Evolutionary conservation across 2,797 vertebrate genomes (phyloP).

Genomic region (Spizella passerina): DNA sequence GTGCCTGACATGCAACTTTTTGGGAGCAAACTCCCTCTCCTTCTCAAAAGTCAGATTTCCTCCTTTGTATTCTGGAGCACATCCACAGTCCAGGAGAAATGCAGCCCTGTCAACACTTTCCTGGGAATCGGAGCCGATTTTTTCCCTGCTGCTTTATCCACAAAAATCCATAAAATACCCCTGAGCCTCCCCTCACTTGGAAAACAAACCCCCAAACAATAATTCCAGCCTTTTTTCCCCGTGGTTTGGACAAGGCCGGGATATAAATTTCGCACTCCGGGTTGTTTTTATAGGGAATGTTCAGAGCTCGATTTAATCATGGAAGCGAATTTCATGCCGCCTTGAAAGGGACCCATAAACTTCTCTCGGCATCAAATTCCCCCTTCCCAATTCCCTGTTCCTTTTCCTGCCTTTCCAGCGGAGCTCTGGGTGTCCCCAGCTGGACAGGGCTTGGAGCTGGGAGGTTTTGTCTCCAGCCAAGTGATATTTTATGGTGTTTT

Average conservation of each 20-base stretch:
- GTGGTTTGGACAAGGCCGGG: not conserved
- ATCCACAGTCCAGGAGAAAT: not conserved
- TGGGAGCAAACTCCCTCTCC: rapidly evolving
- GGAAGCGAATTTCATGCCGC: not conserved
- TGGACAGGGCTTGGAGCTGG: not conserved
- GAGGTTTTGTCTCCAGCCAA: not conserved
- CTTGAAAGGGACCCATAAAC: not conserved
- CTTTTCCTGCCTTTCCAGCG: not conserved
- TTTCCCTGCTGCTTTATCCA: not conserved
- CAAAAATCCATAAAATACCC: not conserved
- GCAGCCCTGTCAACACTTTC: not conserved
- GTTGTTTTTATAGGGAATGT: not conserved
- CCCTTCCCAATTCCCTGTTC: not conserved
- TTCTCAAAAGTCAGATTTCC: not conserved
- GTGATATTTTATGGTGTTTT: not conserved
- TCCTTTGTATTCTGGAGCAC: not conserved
- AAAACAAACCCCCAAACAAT: not conserved
- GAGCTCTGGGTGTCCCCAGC: not conserved
- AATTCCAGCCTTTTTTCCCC: not conserved
- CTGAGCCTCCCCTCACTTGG: not conserved
- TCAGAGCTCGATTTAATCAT: not conserved
- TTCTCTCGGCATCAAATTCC: not conserved
- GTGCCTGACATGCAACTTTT: rapidly evolving
- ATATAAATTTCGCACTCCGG: not conserved
- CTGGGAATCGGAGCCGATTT: not conserved